phyloP scores from a whole-genome alignment of 2,888 invertebrate species.

The Ochropleura leucogaster region DNA sequence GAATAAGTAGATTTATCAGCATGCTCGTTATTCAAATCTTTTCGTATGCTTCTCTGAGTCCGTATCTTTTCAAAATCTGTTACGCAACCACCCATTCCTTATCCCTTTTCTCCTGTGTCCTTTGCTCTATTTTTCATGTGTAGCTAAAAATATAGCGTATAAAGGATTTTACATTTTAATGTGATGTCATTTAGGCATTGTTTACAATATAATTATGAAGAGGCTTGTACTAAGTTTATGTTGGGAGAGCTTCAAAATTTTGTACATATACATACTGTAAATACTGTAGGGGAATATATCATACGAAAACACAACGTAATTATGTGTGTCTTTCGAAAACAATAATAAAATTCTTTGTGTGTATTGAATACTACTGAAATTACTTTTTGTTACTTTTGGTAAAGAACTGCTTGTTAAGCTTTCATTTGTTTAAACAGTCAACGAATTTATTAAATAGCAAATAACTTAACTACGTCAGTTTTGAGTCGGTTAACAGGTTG shows the following conservation, averaged over 20 bases:
- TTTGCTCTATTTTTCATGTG: constrained; percentile 53
- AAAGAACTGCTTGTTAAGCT: constrained; percentile 19
- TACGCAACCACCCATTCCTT: constrained; percentile 42
- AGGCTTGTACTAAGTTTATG: constrained; percentile 76
- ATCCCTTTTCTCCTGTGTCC: constrained; percentile 54
- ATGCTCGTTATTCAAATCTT: constrained; percentile 38
- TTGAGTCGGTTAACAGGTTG: neutral
- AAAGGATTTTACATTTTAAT: constrained; percentile 56
- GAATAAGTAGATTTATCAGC: constrained; percentile 32
- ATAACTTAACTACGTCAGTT: constrained; percentile 3
- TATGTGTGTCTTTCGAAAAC: constrained; percentile 56
- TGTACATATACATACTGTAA: constrained; percentile 79
- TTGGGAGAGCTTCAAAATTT: constrained; percentile 74
- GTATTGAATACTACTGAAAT: constrained; percentile 40
- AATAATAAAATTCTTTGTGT: constrained; percentile 45
- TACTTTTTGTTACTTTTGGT: constrained; percentile 36
- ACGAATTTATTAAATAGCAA: constrained; percentile 20
- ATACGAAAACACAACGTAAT: constrained; percentile 56
- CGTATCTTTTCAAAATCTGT: constrained; percentile 28
- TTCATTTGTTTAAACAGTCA: constrained; percentile 20
- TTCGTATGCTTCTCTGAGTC: constrained; percentile 39
- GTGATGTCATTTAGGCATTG: constrained; percentile 71
- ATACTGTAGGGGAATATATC: constrained; percentile 57
- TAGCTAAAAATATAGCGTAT: constrained; percentile 55
- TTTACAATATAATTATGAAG: constrained; percentile 66